A percentile compares a stretch with the other conserved stretches of the same genome.
phyloP scores from a whole-genome alignment of 2,113 vertebrate genomes.

The Epinephelus lanceolatus region DNA sequence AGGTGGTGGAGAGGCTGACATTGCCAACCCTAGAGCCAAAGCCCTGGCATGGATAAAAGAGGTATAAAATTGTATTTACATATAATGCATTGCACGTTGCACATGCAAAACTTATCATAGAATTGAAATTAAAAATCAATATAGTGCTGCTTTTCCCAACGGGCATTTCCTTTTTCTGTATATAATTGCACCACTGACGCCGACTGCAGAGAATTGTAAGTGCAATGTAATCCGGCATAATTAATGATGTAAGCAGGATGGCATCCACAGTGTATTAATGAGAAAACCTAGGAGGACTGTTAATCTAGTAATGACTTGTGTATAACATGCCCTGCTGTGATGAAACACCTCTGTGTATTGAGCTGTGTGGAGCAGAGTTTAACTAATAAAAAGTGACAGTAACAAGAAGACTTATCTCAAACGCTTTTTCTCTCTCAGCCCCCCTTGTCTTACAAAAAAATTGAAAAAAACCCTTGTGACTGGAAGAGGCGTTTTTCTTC shows the following conservation, averaged over 20 bases:
- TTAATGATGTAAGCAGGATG: constrained; percentile 49
- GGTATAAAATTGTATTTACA: background rate
- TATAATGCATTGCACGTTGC: background rate
- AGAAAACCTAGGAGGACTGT: constrained; percentile 43
- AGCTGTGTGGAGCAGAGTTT: constrained; percentile 55
- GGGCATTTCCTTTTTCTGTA: constrained; percentile 1
- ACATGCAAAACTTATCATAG: constrained; percentile 7
- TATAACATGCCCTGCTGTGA: constrained; percentile 36
- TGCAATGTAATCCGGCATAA: constrained; percentile 34
- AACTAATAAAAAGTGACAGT: constrained; percentile 75
- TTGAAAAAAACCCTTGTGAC: constrained; percentile 33
- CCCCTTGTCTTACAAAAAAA: constrained; percentile 14
- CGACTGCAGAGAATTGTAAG: constrained; percentile 25
- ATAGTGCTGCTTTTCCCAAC: background rate
- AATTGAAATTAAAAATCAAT: no score
- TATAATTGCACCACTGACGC: background rate
- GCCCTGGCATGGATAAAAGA: background rate
- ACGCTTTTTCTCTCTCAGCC: constrained; percentile 21
- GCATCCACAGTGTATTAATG: constrained; percentile 46
- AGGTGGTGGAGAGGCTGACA: no score
- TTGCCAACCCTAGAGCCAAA: no score
- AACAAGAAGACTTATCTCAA: constrained; percentile 71
- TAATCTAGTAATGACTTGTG: constrained; percentile 64
- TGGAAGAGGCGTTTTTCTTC: constrained; percentile 54
- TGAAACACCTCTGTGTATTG: constrained; percentile 66